Conservation (phyloP, 2,888 invertebrate species). For the Ornithoptera alexandrae region DNA sequence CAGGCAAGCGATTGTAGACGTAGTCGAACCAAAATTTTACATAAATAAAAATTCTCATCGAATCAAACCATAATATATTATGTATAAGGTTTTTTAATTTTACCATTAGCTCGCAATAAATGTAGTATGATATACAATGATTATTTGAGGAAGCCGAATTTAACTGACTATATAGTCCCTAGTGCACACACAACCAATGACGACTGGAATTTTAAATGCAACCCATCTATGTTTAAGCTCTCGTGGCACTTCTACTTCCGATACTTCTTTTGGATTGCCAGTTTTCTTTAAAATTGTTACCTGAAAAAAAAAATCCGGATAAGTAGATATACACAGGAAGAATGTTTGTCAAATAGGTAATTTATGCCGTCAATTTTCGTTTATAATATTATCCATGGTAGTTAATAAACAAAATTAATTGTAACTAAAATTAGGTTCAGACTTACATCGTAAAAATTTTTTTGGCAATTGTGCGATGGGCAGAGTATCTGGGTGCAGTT, state of each 20-base stretch:
- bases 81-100: background rate
- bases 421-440: no score
- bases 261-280: slow-evolving; percentile 35
- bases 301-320: slow-evolving; percentile 47
- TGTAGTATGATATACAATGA: background rate
- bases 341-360: no score
- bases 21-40: no score
- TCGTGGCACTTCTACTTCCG: slow-evolving; percentile 44
- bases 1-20: no score
- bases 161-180: slow-evolving; percentile 40
- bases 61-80: no score
- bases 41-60: no score
- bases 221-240: slow-evolving; percentile 52
- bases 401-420: no score
- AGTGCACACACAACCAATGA: slow-evolving; percentile 58
- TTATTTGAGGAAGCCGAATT: background rate
- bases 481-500: slow-evolving; percentile 53
- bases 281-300: slow-evolving; percentile 53
- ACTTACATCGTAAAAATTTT: slow-evolving; percentile 57
- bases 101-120: background rate
- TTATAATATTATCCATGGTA: no score
- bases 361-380: no score
- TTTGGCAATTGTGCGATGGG: slow-evolving; percentile 53
- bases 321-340: no score
- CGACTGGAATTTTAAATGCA: slow-evolving; percentile 47